A percentile compares a stretch with the other conserved stretches of the same genome.
Evolutionary conservation across 2,888 invertebrate species (phyloP).

Genomic region (Cheilosia impressa): DNA sequence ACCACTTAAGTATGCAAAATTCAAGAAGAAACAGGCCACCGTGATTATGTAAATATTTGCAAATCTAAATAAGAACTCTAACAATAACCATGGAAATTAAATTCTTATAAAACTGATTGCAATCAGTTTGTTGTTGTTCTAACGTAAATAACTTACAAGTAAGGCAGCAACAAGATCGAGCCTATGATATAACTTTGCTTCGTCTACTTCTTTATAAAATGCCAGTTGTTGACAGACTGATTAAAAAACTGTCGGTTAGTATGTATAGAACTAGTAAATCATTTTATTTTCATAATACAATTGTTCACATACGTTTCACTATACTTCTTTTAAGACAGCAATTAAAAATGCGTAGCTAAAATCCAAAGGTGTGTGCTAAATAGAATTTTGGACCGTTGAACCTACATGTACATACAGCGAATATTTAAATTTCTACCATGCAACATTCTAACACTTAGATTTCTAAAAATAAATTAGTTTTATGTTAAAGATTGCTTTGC

Average conservation of each 20-base stretch:
- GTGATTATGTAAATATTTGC: no score
- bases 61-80: no score
- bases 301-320: conserved; percentile 11
- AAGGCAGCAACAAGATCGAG: no score
- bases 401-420: conserved; percentile 20
- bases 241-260: neutral
- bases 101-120: no score
- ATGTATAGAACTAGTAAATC: neutral
- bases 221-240: neutral
- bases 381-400: conserved; percentile 25
- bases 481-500: neutral
- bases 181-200: no score
- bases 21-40: no score
- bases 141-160: no score
- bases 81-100: no score
- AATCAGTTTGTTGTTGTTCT: no score
- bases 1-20: no score
- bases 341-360: conserved; percentile 14
- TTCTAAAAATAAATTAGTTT: conserved; percentile 49
- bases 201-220: no score
- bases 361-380: conserved; percentile 11
- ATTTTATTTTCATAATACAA: conserved; percentile 13
- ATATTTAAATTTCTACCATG: conserved; percentile 29
- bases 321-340: conserved; percentile 5
- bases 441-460: conserved; percentile 28